A percentile compares a stretch with the other conserved stretches of the same genome.
Evolutionary conservation across 2,797 vertebrate genomes (phyloP).

Genomic region (Anguilla anguilla): DNA sequence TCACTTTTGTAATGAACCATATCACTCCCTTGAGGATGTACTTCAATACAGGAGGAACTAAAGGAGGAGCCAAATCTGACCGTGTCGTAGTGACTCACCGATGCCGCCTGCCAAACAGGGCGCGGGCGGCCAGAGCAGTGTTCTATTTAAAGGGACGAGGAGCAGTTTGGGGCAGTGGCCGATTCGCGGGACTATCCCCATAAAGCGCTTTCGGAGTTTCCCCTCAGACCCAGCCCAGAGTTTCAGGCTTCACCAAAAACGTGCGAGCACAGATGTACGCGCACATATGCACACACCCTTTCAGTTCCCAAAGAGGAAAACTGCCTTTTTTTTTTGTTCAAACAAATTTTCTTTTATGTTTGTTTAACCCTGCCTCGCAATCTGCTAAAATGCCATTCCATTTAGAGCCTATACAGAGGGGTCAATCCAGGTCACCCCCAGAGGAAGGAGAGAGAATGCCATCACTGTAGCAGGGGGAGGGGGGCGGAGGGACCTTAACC

Average conservation of each 20-base stretch:
- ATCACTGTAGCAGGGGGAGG: background rate
- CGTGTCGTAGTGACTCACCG: constrained; percentile 19
- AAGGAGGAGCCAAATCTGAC: background rate
- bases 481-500: no score
- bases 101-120: background rate
- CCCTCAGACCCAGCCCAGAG: background rate
- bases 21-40: background rate
- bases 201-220: background rate
- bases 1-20: background rate
- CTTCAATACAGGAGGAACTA: background rate
- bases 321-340: background rate
- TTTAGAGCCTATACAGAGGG: background rate
- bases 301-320: constrained; percentile 23
- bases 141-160: constrained; percentile 14
- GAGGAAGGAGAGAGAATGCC: background rate
- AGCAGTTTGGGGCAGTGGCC: constrained; percentile 16
- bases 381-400: background rate
- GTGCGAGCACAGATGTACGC: background rate
- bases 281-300: background rate
- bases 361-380: background rate
- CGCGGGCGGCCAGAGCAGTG: background rate
- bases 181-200: constrained; percentile 48
- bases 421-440: background rate
- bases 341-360: background rate
- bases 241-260: background rate